phyloP scores from a whole-genome alignment of 1,140 invertebrate genomes.

The Drosophila repletoides region DNA sequence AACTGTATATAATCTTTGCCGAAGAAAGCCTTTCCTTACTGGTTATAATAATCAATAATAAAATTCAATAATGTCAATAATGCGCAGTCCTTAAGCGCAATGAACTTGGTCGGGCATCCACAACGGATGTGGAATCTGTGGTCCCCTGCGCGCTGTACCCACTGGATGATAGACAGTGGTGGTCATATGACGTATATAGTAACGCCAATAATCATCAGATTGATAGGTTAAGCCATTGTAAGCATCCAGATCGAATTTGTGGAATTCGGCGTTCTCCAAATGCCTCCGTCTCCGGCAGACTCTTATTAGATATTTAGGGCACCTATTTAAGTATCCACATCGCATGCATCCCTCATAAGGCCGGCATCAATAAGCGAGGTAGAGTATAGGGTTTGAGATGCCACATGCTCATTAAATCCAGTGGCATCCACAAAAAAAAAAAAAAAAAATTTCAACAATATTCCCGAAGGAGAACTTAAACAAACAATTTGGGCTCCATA shows the following conservation, averaged over 20 bases:
- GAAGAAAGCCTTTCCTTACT: no score
- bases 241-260: slow-evolving; percentile 82
- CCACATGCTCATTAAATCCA: slow-evolving; percentile 83
- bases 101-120: slow-evolving; percentile 88
- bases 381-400: slow-evolving; percentile 83
- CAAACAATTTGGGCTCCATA: no score
- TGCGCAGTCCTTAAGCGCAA: slow-evolving; percentile 87
- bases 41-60: no score
- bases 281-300: slow-evolving; percentile 83
- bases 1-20: no score
- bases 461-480: no score
- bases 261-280: slow-evolving; percentile 82
- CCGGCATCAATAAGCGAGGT: slow-evolving; percentile 91
- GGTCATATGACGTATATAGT: slow-evolving; percentile 85
- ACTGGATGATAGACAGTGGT: slow-evolving; percentile 88
- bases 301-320: slow-evolving; percentile 84
- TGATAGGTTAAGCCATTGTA: slow-evolving; percentile 82
- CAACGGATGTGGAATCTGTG: slow-evolving; percentile 86
- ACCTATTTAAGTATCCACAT: slow-evolving; percentile 88
- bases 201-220: slow-evolving; percentile 86
- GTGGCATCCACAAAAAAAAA: slow-evolving; percentile 72
- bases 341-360: slow-evolving; percentile 89
- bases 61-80: slow-evolving; percentile 91
- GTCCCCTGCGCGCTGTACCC: slow-evolving; percentile 91
- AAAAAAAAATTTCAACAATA: no score